These are phyloP conservation scores for Eulemur macaco DNA, from an alignment of 2,113 vertebrate genomes.

Conservation along the genomic window DNA sequence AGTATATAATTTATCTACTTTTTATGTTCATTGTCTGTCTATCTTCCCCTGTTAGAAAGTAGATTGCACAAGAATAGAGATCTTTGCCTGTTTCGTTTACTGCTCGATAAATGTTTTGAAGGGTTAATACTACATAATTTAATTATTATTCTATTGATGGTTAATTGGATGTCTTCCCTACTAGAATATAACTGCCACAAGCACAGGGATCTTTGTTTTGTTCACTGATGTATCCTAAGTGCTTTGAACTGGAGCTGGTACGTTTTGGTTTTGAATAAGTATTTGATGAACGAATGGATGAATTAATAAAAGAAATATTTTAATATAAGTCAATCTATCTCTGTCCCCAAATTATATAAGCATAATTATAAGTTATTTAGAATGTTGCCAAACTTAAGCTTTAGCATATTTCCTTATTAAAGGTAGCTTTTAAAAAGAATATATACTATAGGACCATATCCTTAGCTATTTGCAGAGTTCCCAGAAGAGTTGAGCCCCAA, in stretches of 20 bases:
- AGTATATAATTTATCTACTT: not conserved
- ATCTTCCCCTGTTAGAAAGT: not conserved
- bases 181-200: not conserved
- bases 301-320: not conserved
- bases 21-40: not conserved
- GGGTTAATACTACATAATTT: not conserved
- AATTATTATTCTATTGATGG: not conserved
- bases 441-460: not conserved
- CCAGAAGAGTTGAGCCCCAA: not conserved
- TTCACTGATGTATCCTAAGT: not conserved
- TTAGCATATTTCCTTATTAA: not conserved
- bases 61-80: not conserved
- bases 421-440: not conserved
- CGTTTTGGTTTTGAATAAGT: slow-evolving; percentile 19
- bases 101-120: not conserved
- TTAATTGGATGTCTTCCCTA: not conserved
- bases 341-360: not conserved
- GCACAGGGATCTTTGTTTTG: not conserved
- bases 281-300: not conserved
- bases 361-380: not conserved
- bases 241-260: not conserved
- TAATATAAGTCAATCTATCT: not conserved
- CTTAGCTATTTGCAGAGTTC: not conserved
- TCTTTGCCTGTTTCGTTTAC: not conserved
- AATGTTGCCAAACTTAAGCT: not conserved